Evolutionary conservation across 2,888 invertebrate species (phyloP), one percentile per base, ranked within the genome.

Genomic region (Caenorhabditis virilis): DNA sequence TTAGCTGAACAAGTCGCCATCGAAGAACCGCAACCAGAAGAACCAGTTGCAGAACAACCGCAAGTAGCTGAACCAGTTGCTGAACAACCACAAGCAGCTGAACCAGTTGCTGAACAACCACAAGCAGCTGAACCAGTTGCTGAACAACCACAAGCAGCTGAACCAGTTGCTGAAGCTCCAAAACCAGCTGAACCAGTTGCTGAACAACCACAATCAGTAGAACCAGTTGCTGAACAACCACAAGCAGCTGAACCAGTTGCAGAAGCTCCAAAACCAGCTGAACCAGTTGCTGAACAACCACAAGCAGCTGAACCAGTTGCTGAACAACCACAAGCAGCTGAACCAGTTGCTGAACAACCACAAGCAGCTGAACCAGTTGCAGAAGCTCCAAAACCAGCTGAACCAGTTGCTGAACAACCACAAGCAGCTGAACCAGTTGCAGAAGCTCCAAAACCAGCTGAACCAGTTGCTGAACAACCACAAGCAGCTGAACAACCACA

Each of bases 371-470:
- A 23, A 23, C 18, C 22, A 49, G 30, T 63, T 13, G 23, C 26
- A 11, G 63, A 60, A 52, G 46, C 35, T 23, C 33, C 26, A 22
- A 45, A 35, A 18, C 27, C 62, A 16, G 45, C 30, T 26, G 25
- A 54, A 45, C 30, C 16, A 52, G 16, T 26, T 16, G 16, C n/a
- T n/a, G n/a, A n/a, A n/a, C n/a, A n/a, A n/a, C n/a, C n/a, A n/a
- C n/a, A 47, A 45, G 18, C 33, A 33, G 18, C 35, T 20, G 33
- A 33, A 30, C 13, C 26, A 39, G 46, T 35, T 18, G 22, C 25
- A 0, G 33, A 23, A 9, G 38, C 30, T 1, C 23, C 11, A 2
- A 36, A 36, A 52, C 27, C 41, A 38, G 35, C 23, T 25, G 41
- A 48, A n/a, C 23, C 13, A 57, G 25, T 25, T 16, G 5, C 42